Conservation (phyloP, 2,113 vertebrate species). For the Chionomys nivalis region DNA sequence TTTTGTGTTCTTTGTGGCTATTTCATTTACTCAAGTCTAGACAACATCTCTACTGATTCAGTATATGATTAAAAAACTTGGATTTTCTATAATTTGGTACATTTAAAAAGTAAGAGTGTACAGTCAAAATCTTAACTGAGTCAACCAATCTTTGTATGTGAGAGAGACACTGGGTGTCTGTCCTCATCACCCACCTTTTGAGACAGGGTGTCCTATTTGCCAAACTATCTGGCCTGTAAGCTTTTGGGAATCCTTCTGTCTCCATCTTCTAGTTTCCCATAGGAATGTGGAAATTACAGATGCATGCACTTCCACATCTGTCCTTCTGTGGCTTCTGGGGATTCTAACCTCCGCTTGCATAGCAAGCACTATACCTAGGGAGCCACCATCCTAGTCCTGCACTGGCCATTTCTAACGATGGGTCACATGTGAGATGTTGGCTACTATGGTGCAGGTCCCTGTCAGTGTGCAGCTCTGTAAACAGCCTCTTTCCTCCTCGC, state of each 20-base stretch:
- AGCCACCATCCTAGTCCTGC: too few species aligned
- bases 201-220: neutral
- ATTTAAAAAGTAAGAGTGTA: neutral
- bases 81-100: conserved; percentile 43
- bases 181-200: neutral
- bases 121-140: neutral
- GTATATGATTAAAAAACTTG: neutral
- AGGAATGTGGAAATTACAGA: neutral
- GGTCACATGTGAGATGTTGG: neutral
- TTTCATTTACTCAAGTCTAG: conserved; percentile 48
- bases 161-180: neutral
- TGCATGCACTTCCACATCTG: neutral
- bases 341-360: neutral
- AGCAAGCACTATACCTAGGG: neutral
- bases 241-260: neutral
- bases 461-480: neutral
- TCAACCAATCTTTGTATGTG: neutral
- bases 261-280: neutral
- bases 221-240: neutral
- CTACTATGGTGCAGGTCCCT: neutral
- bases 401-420: neutral
- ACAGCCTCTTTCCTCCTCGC: neutral
- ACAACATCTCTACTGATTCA: neutral
- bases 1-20: neutral
- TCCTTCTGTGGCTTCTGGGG: neutral